phyloP scores from a whole-genome alignment of 2,797 vertebrate species.

The Todus mexicanus region DNA sequence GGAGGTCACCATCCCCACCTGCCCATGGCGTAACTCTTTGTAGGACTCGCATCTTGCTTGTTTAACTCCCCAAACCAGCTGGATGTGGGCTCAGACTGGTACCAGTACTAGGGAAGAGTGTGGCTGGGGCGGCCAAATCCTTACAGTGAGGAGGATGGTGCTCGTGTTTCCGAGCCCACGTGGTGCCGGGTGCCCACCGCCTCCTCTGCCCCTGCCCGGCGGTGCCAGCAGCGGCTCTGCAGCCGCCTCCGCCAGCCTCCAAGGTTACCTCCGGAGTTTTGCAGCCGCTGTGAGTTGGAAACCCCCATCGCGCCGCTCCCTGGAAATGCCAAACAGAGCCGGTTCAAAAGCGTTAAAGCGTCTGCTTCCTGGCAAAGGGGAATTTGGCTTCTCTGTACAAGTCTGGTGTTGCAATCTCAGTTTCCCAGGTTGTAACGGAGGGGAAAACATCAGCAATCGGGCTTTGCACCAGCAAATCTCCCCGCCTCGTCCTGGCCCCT shows the following conservation, averaged over 20 bases:
- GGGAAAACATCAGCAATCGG: conserved; percentile 2
- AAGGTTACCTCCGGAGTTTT: neutral
- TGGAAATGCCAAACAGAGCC: conserved; percentile 31
- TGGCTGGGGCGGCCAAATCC: rapidly evolving
- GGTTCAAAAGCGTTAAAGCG: neutral
- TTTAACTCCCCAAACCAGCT: neutral
- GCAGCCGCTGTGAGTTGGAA: neutral
- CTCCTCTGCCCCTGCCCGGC: neutral
- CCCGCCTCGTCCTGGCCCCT: conserved; percentile 26
- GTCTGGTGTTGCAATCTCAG: conserved; percentile 40
- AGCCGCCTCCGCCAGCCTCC: neutral
- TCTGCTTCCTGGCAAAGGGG: conserved; percentile 53
- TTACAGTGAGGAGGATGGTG: rapidly evolving
- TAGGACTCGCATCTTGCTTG: neutral
- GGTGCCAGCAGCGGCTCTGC: neutral
- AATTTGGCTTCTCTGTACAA: conserved; percentile 49
- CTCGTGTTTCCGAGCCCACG: neutral
- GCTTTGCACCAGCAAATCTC: conserved; percentile 28
- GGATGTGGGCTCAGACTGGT: neutral
- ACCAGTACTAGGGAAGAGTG: neutral
- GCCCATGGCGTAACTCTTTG: rapidly evolving
- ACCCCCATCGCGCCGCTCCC: neutral
- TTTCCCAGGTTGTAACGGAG: conserved; percentile 20
- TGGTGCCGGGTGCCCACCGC: neutral
- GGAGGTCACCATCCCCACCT: neutral